Evolutionary conservation across 2,113 vertebrate species (phyloP).

Genomic region (Bagarius yarrelli): DNA sequence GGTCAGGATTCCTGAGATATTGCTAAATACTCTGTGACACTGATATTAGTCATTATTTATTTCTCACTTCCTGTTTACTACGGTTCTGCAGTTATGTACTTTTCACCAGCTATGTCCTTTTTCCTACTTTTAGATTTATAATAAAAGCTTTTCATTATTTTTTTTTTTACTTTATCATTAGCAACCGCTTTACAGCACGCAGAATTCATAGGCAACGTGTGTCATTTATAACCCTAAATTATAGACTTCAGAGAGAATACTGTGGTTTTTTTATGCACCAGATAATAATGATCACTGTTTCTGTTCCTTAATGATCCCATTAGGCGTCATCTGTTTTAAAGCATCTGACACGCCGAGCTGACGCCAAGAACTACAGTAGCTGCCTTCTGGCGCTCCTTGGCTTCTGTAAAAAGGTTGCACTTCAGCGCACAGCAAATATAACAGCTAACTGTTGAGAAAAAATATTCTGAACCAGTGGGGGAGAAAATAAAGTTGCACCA

Average conservation of each 20-base stretch:
- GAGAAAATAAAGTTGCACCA: not conserved
- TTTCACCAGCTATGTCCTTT: too few species aligned
- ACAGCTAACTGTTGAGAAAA: not conserved
- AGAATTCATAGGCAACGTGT: not conserved
- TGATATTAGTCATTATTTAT: too few species aligned
- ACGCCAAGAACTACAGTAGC: not conserved
- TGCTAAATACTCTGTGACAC: not conserved
- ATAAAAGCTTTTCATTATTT: too few species aligned
- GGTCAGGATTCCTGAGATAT: not conserved
- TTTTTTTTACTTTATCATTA: not conserved
- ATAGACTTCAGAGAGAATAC: not conserved
- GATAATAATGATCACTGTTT: slow-evolving; percentile 9
- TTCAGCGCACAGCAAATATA: not conserved
- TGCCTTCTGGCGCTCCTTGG: not conserved
- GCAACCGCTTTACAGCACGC: not conserved
- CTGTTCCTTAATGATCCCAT: not conserved
- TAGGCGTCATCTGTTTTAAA: slow-evolving; percentile 11
- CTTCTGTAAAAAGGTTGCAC: not conserved
- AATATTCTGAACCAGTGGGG: not conserved
- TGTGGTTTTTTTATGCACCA: not conserved
- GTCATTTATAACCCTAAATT: not conserved
- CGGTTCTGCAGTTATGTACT: too few species aligned
- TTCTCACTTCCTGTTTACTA: not conserved
- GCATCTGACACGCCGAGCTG: not conserved
- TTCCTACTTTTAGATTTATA: too few species aligned